Evolutionary conservation across 2,888 invertebrate genomes (phyloP), one percentile per base, ranked within the genome.

Genomic region (Lottia gigantea): DNA sequence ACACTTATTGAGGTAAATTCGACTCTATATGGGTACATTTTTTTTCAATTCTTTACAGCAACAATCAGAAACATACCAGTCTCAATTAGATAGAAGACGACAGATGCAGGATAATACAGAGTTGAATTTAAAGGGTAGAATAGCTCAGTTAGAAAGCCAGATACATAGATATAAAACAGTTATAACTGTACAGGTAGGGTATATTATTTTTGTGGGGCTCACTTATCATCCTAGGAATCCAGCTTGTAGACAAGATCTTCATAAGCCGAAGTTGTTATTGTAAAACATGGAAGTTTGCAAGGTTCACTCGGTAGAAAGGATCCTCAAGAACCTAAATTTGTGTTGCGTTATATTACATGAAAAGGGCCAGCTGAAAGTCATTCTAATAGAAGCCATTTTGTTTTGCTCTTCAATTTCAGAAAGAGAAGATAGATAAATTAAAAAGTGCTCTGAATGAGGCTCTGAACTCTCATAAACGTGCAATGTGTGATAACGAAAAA

Each of bases 401-500:
- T 66, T n/a, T 26, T 66, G 26, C n/a, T 55, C 25, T 62, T 46
- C 14, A 6, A 66, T 68, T 47, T 73, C 71, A 85, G 85, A 82
- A 83, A 46, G 78, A 77, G 1, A 84, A 85, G 74, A 80, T 86
- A 11, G 79, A 81, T 47, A 84, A 82, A 63, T 70, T 86, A 67
- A 83, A 83, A 67, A 66, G 71, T 0, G 80, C 83, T 2, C 73
- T 85, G 23, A 83, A 83, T 66, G 83, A 83, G 49, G 80, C 84
- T 2, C 78, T 83, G 73, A 74, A 69, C 15, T 76, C 82, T 16
- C 84, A 85, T 70, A 82, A 82, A 64, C 81, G 80, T 68, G 80
- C 83, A 11, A 82, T 83, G 82, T 80, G 80, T 71, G 85, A 85
- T 70, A 86, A 85, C 71, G 85, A 85, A 67, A 73, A 73, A 25